Evolutionary conservation across 2,888 invertebrate species (phyloP), one percentile per base, ranked within the genome.

Genomic region (Leptinotarsa haldemani): DNA sequence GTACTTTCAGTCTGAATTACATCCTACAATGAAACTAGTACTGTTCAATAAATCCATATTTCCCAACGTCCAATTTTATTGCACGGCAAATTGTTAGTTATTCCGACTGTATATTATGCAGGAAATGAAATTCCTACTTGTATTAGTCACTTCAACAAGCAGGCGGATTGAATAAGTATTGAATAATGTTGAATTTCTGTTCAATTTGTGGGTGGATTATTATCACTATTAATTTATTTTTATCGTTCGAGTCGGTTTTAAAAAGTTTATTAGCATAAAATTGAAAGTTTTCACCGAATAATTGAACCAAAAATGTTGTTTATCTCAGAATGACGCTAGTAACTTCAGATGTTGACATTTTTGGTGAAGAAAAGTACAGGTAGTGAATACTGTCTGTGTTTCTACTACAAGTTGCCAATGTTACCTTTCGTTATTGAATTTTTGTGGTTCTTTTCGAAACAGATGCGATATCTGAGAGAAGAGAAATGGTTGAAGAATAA

Each of bases 61-160:
- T 48, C 65, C 70, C 48, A 61, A 47, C 65, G 65, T 65, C 52
- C 52, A 70, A 56, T 70, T 56, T 40, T n/a, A 18, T 20, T 18
- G 20, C 7, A 56, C 53, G 22, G 18, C 46, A 47, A 56, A 53
- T 40, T 67, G 25, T 52, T 12, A 58, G 68, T 56, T 30, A 65
- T 63, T 70, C 30, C 58, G 22, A 58, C 20, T 46, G 64, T 65
- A 46, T 53, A 40, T 48, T 47, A 65, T 20, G 50, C 70, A 58
- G 53, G 40, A 56, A n/a, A 64, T 67, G 70, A 70, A 70, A 75
- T 72, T 72, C 72, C 50, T 75, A 66, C 64, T 67, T 56, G 56
- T 68, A 68, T 73, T 75, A 73, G 56, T 75, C 75, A 75, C 68
- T 56, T 48, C 50, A 58, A 65, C 40, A 75, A 70, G 63, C 47